A percentile compares a stretch with the other conserved stretches of the same genome.
phyloP scores from a whole-genome alignment of 2,888 invertebrate genomes.

The Leucophenga montana region DNA sequence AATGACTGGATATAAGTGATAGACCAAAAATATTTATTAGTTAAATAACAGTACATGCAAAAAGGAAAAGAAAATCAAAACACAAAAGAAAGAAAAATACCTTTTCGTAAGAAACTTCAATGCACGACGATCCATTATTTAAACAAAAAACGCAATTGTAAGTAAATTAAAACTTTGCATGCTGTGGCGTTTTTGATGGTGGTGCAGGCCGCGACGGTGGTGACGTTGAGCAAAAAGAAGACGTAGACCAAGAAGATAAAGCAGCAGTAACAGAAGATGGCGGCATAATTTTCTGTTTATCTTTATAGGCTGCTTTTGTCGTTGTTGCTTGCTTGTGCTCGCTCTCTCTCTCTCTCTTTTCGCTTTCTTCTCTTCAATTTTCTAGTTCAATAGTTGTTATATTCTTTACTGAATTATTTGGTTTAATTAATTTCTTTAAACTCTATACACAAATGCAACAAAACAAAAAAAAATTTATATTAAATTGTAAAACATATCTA shows the following conservation, averaged over 20 bases:
- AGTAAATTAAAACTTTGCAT: constrained; percentile 71
- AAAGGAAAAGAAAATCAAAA: too few relatives aligned
- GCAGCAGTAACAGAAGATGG: constrained; percentile 7
- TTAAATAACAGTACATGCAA: too few relatives aligned
- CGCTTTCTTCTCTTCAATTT: constrained; percentile 30
- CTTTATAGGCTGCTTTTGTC: constrained; percentile 23
- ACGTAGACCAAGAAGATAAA: too few relatives aligned
- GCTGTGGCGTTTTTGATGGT: constrained; percentile 50
- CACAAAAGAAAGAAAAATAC: constrained; percentile 76
- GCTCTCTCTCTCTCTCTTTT: constrained; percentile 21
- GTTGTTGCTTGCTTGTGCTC: background rate
- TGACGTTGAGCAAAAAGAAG: background rate
- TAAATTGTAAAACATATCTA: background rate
- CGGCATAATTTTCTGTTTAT: constrained; percentile 24
- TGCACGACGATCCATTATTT: constrained; percentile 85
- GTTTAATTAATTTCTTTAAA: constrained; percentile 36
- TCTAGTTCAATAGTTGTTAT: background rate
- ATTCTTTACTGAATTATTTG: too few relatives aligned
- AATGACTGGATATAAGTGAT: too few relatives aligned
- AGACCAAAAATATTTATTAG: too few relatives aligned
- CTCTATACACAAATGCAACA: constrained; percentile 38
- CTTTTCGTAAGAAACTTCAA: constrained; percentile 87
- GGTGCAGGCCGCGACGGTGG: constrained; percentile 39
- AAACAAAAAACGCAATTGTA: constrained; percentile 72
- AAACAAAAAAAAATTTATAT: constrained; percentile 38